phyloP scores from a whole-genome alignment of 2,113 vertebrate species.

The Sebastes schlegelii region DNA sequence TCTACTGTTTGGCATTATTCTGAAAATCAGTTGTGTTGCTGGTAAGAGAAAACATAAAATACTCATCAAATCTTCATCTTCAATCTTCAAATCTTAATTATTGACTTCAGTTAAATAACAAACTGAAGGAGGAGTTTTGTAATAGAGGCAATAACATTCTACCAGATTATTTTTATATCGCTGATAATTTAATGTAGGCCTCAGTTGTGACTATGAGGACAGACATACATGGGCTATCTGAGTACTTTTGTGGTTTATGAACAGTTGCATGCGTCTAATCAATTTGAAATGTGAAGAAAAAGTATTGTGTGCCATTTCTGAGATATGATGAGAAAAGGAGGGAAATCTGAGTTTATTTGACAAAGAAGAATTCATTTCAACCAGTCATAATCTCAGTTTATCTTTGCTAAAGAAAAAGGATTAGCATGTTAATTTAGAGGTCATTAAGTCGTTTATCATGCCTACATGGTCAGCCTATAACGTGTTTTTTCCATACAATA shows the following conservation, averaged over 20 bases:
- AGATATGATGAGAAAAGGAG: background rate
- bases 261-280: background rate
- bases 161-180: background rate
- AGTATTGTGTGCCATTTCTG: background rate
- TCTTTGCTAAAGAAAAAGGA: background rate
- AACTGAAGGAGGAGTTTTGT: background rate
- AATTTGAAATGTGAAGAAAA: background rate
- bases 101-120: background rate
- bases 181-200: background rate
- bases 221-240: background rate
- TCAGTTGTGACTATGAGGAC: background rate
- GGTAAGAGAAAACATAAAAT: slow-evolving; percentile 72
- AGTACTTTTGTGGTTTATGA: background rate
- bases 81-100: background rate
- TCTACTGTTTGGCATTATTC: slow-evolving; percentile 70
- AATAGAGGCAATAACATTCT: background rate
- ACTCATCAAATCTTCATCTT: background rate
- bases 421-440: background rate
- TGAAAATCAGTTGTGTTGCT: slow-evolving; percentile 64
- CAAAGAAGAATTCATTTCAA: background rate
- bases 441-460: background rate
- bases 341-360: background rate
- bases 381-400: background rate
- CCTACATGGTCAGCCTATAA: background rate
- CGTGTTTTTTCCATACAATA: slow-evolving; percentile 39